Conservation (phyloP, 2,113 vertebrate genomes). For the Pteruthius melanotis region DNA sequence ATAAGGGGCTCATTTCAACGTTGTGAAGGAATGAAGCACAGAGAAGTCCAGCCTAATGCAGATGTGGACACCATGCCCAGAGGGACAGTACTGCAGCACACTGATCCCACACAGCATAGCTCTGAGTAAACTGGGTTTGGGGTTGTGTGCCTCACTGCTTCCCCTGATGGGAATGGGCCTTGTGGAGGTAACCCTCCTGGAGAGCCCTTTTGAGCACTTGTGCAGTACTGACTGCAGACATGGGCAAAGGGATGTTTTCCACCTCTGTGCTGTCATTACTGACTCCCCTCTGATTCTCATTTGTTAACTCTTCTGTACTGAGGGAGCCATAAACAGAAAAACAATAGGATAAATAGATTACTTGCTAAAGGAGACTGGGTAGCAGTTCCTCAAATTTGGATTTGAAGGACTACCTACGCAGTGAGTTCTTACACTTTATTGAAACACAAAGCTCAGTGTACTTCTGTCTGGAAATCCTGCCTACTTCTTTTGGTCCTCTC, state of each 20-base stretch:
- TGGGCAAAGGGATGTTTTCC: not conserved
- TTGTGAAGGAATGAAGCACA: not conserved
- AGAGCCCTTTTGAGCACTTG: not conserved
- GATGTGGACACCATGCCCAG: not conserved
- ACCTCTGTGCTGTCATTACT: not conserved
- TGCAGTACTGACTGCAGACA: not conserved
- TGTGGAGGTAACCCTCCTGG: not conserved
- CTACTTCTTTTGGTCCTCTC: not conserved
- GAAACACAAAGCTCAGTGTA: not conserved
- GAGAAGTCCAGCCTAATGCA: not conserved
- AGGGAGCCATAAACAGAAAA: not conserved
- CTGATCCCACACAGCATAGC: accelerated
- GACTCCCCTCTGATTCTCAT: not conserved
- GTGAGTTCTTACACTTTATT: not conserved
- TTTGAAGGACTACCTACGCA: not conserved
- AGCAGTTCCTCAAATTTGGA: not conserved
- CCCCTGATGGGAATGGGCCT: not conserved
- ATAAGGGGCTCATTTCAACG: accelerated
- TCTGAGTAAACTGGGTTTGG: not conserved
- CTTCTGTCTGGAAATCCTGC: not conserved
- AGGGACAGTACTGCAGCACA: not conserved
- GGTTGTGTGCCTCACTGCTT: not conserved
- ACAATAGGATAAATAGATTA: not conserved
- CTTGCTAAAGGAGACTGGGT: not conserved
- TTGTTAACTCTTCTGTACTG: not conserved